Conservation (phyloP, 2,797 vertebrate species). For the Dendrocincla fuliginosa region DNA sequence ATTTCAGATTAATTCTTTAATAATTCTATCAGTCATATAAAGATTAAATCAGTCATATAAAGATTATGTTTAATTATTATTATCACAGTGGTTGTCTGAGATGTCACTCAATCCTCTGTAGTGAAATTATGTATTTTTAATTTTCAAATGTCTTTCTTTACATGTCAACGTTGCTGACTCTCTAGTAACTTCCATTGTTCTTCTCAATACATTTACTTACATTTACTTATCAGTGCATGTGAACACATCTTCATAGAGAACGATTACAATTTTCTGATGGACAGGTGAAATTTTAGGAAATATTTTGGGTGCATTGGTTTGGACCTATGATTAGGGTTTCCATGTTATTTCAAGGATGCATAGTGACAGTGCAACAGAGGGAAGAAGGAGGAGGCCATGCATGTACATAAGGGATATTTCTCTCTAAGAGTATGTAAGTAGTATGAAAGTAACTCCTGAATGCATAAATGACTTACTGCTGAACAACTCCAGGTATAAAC, state of each 20-base stretch:
- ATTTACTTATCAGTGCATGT: background rate
- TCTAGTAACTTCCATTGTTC: background rate
- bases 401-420: background rate
- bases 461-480: background rate
- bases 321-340: background rate
- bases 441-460: background rate
- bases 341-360: background rate
- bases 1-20: background rate
- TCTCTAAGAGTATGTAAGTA: background rate
- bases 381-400: background rate
- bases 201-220: background rate
- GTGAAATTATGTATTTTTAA: background rate
- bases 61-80: background rate
- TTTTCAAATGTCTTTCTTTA: background rate
- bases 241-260: background rate
- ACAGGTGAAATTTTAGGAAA: background rate
- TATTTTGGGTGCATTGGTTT: background rate
- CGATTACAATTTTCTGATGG: background rate
- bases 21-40: background rate
- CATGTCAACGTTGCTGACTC: background rate
- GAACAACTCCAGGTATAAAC: background rate
- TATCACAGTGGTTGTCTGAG: background rate
- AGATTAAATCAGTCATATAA: background rate
- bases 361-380: background rate
- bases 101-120: background rate